Evolutionary conservation across 2,113 vertebrate genomes (phyloP).

Genomic region (Eublepharis macularius): DNA sequence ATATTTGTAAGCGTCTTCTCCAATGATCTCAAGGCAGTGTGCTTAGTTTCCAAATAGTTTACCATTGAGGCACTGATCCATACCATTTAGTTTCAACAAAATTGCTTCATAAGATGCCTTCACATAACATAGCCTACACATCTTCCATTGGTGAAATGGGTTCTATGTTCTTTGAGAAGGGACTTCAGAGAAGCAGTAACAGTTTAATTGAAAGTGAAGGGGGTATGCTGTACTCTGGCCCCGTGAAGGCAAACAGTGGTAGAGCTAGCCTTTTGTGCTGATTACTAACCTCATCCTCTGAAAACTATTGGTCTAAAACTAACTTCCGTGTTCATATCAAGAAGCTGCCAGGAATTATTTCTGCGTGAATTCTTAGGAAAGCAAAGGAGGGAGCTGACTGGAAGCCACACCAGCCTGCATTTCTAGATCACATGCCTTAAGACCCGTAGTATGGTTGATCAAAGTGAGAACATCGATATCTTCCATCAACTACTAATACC

Average conservation of each 20-base stretch:
- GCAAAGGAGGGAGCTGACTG: neutral
- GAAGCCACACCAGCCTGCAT: neutral
- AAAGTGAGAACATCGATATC: neutral
- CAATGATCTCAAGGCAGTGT: too few species aligned
- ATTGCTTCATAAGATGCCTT: too few species aligned
- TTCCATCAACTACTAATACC: neutral
- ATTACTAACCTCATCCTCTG: neutral
- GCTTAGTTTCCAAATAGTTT: too few species aligned
- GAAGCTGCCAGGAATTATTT: constrained; percentile 4
- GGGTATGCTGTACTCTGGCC: neutral
- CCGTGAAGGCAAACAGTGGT: neutral
- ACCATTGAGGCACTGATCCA: too few species aligned
- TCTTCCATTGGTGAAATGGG: neutral
- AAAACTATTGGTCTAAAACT: neutral
- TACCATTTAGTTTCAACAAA: too few species aligned
- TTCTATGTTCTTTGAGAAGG: neutral
- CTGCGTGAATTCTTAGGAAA: constrained; percentile 5
- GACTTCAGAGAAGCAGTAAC: neutral
- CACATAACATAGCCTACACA: neutral
- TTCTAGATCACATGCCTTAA: neutral
- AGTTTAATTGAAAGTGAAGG: neutral
- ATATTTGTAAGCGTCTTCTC: too few species aligned
- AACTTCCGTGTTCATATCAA: constrained; percentile 12
- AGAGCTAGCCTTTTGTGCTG: neutral
- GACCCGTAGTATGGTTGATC: neutral